These are phyloP conservation scores for Planiliza haematocheilus DNA, from an alignment of 2,113 vertebrate species.

Conservation along the genomic window DNA sequence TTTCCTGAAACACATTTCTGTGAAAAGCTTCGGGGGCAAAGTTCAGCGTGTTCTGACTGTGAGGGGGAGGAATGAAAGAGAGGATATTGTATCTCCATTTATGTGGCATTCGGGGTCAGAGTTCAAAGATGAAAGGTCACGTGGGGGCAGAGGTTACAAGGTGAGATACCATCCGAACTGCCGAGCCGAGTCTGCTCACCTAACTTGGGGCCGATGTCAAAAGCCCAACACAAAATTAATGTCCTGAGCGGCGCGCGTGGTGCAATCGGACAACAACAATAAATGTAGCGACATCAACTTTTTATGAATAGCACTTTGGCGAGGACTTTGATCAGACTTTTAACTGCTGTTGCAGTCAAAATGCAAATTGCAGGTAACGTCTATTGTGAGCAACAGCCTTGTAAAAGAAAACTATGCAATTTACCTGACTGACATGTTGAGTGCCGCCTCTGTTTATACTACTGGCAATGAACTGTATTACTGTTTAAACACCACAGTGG, in stretches of 20 bases:
- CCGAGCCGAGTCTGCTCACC: constrained; percentile 42
- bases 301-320: constrained; percentile 73
- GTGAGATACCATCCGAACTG: constrained; percentile 75
- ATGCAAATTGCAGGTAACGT: constrained; percentile 70
- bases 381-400: constrained; percentile 64
- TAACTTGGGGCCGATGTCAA: constrained; percentile 36
- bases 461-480: constrained; percentile 73
- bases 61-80: constrained; percentile 77
- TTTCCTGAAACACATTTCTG: constrained; percentile 78
- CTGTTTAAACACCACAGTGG: constrained; percentile 70
- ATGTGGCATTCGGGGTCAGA: constrained; percentile 79
- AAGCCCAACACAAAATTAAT: neutral
- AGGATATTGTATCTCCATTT: constrained; percentile 85
- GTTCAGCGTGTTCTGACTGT: constrained; percentile 68
- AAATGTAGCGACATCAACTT: constrained; percentile 56
- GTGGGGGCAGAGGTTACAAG: constrained; percentile 74
- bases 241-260: constrained; percentile 2
- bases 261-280: constrained; percentile 55
- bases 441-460: constrained; percentile 70
- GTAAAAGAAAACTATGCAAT: constrained; percentile 74
- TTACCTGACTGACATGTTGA: constrained; percentile 69
- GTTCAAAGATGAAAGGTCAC: constrained; percentile 83
- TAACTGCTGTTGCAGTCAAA: constrained; percentile 70
- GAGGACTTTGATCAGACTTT: constrained; percentile 75
- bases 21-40: constrained; percentile 79